These are phyloP conservation scores for Papilio dardanus DNA, from an alignment of 1,140 invertebrate genomes.

Conservation along the genomic window DNA sequence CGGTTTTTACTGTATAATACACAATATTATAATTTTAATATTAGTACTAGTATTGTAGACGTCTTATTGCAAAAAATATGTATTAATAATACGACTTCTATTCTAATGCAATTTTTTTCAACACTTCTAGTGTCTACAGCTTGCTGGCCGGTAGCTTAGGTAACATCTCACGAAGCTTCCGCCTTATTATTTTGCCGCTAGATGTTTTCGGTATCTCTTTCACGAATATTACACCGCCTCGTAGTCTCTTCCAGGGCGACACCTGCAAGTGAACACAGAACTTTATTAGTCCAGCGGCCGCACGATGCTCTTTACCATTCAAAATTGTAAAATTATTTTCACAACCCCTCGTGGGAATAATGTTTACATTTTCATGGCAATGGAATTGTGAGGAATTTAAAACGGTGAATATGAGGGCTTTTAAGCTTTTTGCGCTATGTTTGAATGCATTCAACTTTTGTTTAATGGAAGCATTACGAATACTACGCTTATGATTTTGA, in stretches of 20 bases:
- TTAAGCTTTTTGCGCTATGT: too few species aligned
- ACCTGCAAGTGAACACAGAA: conserved; percentile 60
- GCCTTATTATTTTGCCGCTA: conserved; percentile 84
- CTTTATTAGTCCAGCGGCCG: conserved; percentile 28
- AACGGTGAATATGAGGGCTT: too few species aligned
- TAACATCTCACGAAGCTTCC: conserved; percentile 78
- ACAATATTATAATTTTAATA: too few species aligned
- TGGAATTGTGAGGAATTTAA: background rate
- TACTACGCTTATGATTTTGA: too few species aligned
- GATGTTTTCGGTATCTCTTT: conserved; percentile 85
- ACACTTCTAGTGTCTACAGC: conserved; percentile 42
- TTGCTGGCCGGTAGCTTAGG: conserved; percentile 59
- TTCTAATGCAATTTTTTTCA: background rate
- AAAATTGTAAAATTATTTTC: conserved; percentile 25
- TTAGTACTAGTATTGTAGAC: too few species aligned
- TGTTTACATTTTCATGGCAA: conserved; percentile 16
- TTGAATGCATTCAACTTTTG: too few species aligned
- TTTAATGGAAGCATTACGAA: too few species aligned
- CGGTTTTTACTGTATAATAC: too few species aligned
- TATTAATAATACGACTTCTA: background rate
- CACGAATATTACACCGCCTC: conserved; percentile 84
- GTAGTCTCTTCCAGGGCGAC: conserved; percentile 74
- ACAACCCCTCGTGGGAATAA: background rate
- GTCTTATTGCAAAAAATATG: too few species aligned
- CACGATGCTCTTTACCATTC: conserved; percentile 23